Percentiles rank a stretch among this genome's conserved stretches.
phyloP scores from a whole-genome alignment of 1,140 invertebrate species.

The Rhagoletis pomonella region DNA sequence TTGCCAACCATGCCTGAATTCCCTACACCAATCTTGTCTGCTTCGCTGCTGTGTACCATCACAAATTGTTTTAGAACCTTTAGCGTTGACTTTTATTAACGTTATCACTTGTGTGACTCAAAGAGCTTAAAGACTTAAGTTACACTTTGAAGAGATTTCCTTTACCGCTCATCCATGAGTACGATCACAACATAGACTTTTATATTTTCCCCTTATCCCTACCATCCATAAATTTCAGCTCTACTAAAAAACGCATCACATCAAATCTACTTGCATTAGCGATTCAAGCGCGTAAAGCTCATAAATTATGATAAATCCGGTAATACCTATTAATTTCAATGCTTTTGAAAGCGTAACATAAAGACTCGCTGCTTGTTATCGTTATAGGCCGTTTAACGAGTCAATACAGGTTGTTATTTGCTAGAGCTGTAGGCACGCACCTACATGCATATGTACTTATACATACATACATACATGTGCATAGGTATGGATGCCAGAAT shows the following conservation, averaged over 20 bases:
- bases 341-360: slow-evolving; percentile 5
- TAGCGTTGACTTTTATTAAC: too few species aligned
- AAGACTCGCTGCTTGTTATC: slow-evolving; percentile 27
- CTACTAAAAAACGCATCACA: not conserved
- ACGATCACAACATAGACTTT: too few species aligned
- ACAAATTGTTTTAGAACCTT: too few species aligned
- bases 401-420: not conserved
- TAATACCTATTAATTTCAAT: slow-evolving; percentile 49
- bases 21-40: too few species aligned
- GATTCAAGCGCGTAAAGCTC: slow-evolving; percentile 19
- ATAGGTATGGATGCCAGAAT: not conserved
- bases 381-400: not conserved
- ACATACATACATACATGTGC: not conserved
- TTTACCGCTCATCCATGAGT: too few species aligned
- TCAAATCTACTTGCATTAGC: not conserved
- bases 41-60: too few species aligned
- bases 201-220: too few species aligned
- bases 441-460: too few species aligned
- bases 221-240: not conserved
- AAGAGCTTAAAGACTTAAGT: too few species aligned
- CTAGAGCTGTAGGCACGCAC: not conserved
- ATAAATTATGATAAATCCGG: slow-evolving; percentile 44
- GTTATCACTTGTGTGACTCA: too few species aligned
- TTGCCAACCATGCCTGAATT: too few species aligned
- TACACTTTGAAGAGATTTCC: too few species aligned